These are phyloP conservation scores for Fragum sueziense DNA, from an alignment of 2,888 invertebrate genomes.

Conservation along the genomic window DNA sequence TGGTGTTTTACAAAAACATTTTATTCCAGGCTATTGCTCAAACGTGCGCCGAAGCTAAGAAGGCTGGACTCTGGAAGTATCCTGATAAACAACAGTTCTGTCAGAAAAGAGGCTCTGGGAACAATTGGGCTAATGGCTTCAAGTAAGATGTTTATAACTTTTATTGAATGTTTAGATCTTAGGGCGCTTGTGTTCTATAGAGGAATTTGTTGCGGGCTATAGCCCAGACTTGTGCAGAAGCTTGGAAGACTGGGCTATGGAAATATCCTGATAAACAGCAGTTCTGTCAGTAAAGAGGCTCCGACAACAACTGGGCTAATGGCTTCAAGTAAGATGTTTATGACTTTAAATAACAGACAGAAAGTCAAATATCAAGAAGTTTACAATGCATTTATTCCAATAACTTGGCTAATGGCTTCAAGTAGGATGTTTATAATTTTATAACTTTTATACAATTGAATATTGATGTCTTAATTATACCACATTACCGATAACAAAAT, in stretches of 20 bases:
- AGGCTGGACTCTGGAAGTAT: conserved; percentile 78
- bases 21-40: conserved; percentile 71
- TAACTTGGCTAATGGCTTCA: no score
- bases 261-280: conserved; percentile 77
- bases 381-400: no score
- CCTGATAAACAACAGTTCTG: conserved; percentile 76
- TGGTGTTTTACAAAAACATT: no score
- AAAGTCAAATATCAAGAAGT: no score
- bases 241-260: conserved; percentile 76
- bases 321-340: conserved; percentile 71
- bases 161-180: no score
- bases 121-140: conserved; percentile 83
- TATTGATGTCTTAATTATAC: no score
- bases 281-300: conserved; percentile 80
- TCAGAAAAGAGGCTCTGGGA: conserved; percentile 81
- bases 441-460: no score
- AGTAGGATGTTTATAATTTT: no score
- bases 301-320: conserved; percentile 83
- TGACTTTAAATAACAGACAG: no score
- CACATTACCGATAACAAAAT: no score
- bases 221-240: conserved; percentile 71
- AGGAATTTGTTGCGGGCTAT: conserved; percentile 65
- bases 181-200: no score
- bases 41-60: conserved; percentile 71
- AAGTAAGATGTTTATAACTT: no score